These are phyloP conservation scores for Drosophila lutescens DNA, from an alignment of 2,888 invertebrate genomes.

Conservation along the genomic window DNA sequence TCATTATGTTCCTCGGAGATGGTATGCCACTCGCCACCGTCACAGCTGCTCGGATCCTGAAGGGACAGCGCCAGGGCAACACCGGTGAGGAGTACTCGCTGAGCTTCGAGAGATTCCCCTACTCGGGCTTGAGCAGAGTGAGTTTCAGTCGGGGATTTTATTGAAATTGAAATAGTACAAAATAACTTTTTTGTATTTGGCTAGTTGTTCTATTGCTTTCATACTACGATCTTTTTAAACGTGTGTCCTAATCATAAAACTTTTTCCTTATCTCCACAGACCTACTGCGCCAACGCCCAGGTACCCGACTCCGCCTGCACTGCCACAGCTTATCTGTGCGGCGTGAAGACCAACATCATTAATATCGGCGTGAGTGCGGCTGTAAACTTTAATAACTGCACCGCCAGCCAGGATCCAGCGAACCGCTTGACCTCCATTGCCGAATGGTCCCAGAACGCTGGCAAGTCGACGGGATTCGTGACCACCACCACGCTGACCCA, in stretches of 20 bases:
- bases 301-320: slow-evolving; percentile 90
- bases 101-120: slow-evolving; percentile 87
- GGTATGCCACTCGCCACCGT: slow-evolving; percentile 90
- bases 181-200: too few relatives aligned
- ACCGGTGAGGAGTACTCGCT: slow-evolving; percentile 87
- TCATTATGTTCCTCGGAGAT: slow-evolving; percentile 84
- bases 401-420: slow-evolving; percentile 86
- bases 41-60: slow-evolving; percentile 87
- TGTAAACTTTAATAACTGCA: slow-evolving; percentile 87
- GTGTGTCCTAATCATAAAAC: not conserved
- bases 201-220: too few relatives aligned
- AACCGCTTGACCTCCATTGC: slow-evolving; percentile 89
- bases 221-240: not conserved
- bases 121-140: slow-evolving; percentile 87
- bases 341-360: slow-evolving; percentile 89
- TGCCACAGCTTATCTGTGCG: slow-evolving; percentile 84
- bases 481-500: slow-evolving; percentile 92
- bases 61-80: slow-evolving; percentile 86
- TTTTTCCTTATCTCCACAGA: slow-evolving; percentile 79
- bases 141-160: slow-evolving; percentile 8
- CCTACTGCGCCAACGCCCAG: slow-evolving; percentile 87
- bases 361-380: slow-evolving; percentile 89
- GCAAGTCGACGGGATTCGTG: slow-evolving; percentile 87
- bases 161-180: too few relatives aligned
- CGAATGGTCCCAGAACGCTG: slow-evolving; percentile 87